A percentile compares a stretch with the other conserved stretches of the same genome.
Evolutionary conservation across 2,797 vertebrate species (phyloP).

Genomic region (Trachops cirrhosus): DNA sequence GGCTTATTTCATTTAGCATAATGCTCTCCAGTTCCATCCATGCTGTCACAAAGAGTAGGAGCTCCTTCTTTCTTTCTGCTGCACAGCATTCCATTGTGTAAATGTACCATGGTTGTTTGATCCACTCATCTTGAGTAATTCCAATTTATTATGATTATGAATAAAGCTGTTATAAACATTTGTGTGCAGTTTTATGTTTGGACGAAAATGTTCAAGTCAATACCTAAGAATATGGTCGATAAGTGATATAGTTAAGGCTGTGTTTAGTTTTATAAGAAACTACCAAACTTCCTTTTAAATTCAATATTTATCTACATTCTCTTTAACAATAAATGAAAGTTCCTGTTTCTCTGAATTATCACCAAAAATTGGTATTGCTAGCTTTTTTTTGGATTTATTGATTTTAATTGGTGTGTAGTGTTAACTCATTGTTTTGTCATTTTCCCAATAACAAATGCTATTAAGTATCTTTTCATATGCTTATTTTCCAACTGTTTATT

Average conservation of each 20-base stretch:
- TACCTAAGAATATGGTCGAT: neutral
- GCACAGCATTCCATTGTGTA: no score
- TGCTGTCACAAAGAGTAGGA: no score
- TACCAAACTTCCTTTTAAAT: neutral
- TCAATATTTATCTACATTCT: neutral
- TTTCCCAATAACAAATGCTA: neutral
- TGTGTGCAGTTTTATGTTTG: neutral
- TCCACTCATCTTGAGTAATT: neutral
- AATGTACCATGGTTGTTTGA: no score
- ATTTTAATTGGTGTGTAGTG: neutral
- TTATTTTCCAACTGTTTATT: neutral
- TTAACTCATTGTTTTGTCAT: neutral
- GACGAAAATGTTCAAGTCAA: neutral
- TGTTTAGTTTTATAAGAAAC: neutral
- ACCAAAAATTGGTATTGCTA: neutral
- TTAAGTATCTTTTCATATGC: neutral
- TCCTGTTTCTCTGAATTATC: neutral
- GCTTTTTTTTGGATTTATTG: neutral
- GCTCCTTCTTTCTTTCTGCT: no score
- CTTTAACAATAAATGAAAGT: neutral
- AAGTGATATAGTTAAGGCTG: neutral
- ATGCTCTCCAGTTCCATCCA: no score
- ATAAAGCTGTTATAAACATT: neutral
- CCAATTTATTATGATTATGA: neutral
- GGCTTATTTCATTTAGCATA: no score